Base-by-base conservation (phyloP, 2,113 vertebrate species). In the Ictalurus punctatus region DNA sequence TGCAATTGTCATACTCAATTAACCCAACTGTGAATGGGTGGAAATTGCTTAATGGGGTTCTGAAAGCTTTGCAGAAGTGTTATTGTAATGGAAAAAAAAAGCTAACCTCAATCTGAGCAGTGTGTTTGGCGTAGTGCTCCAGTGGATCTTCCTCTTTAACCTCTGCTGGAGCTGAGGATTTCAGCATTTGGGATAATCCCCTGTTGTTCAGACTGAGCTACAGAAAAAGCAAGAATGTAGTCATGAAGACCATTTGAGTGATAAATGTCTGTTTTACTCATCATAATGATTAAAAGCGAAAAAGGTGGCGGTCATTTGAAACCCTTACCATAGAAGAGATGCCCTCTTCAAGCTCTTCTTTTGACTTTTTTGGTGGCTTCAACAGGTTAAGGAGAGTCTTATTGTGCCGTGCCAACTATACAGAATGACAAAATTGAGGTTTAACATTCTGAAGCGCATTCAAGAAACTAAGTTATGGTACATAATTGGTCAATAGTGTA, bases 151-250 rank as follows among this genome's bases (percentile, higher is more conserved):
- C 97, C n/a, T 98, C 96, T 79, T 96, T 95, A 1, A 96, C 95
- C 83, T 94, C 96, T 10, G 95, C 95, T 0, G 97, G 97, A 25
- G 92, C 95, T 0, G 97, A 94, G 0, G 98, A 96, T 95, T 97
- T 98, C 91, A 99, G 93, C 97, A 99, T 99, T 93, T 98, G 97
- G 0, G 97, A 96, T 92, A 98, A 95, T 90, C 98, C 97, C 34
- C 97, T 97, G 93, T 99, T 99, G 93, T 99, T 98, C 56, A 99
- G 96, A 94, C 96, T 98, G 91, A 99, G 95, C 98, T 99, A 95
- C 6, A 86, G 16, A 13, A 81, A 83, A 90, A 67, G 12, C n/a
- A 85, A 44, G 25, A 80, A 52, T 54, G 16, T 25, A 16, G 1
- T 71, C 14, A 81, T 85, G 19, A 79, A 85, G 16, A 83, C n/a